Evolutionary conservation across 2,797 vertebrate genomes (phyloP), one percentile per base, ranked within the genome.

Genomic region (Labroides dimidiatus): DNA sequence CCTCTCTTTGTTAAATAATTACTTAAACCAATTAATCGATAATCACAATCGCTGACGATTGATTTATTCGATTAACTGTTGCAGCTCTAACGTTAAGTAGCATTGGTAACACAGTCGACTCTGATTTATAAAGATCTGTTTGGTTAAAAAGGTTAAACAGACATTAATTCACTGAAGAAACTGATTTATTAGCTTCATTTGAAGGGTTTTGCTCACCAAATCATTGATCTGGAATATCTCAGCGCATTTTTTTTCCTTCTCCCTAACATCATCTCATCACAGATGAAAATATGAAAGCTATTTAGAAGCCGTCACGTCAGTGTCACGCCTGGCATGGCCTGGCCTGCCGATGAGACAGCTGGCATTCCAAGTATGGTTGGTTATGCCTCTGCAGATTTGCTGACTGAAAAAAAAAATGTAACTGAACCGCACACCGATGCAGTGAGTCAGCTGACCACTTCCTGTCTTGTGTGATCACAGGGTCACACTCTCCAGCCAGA

Each of bases 361-460:
- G 57, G 19, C 74, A 67, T 72, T 67, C 53, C 12, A 1, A 30
- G 10, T 21, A 21, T n/a, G 20, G 41, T 63, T 65, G 39, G 60
- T 59, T 50, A 70, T 72, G 73, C 72, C 48, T 65, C 64, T 48
- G 13, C 27, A 69, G 64, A 66, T 69, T 56, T 66, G 68, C 64
- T 77, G 17, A 78, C 63, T 65, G 3, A 10, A 78, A 10, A 78
- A 10, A 78, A 65, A 79, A 89, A 90, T 84, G 86, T 80, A 54
- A 74, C 79, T 49, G 42, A 69, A 57, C 69, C 17, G 4, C 64
- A 72, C 50, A 21, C 36, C 8, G 33, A 48, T 21, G 21, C 15
- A 48, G 54, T 85, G 81, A 86, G 72, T 90, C 84, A 87, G 74
- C 75, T 75, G 74, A 71, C 72, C 74, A 42, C 66, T 87, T 89